These are phyloP conservation scores for Pheucticus melanocephalus DNA, from an alignment of 2,113 vertebrate genomes.

Conservation along the genomic window DNA sequence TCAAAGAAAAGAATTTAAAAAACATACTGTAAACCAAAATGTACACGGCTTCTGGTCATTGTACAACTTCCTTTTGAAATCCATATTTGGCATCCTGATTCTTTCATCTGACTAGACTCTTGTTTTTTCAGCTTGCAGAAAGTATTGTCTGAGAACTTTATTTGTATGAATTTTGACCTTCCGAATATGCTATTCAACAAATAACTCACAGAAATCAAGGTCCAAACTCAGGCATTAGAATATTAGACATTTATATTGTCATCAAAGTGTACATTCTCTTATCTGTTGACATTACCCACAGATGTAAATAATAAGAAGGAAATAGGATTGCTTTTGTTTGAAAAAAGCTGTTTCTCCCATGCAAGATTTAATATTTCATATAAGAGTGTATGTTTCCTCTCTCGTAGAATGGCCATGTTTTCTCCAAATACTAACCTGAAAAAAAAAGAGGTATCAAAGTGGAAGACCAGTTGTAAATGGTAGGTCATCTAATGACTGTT, in stretches of 20 bases:
- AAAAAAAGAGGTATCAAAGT: constrained; percentile 46
- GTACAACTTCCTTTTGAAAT: neutral
- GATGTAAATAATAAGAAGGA: neutral
- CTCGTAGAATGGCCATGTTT: constrained; percentile 78
- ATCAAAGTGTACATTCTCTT: neutral
- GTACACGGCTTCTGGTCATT: neutral
- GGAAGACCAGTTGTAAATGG: constrained; percentile 55
- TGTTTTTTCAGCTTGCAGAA: neutral
- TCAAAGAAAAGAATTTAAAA: neutral
- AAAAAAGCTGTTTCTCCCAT: neutral
- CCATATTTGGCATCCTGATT: neutral
- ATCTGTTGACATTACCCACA: neutral
- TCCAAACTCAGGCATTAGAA: neutral
- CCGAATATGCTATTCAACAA: neutral
- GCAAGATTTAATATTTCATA: neutral
- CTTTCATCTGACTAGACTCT: neutral
- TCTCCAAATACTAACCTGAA: constrained; percentile 74
- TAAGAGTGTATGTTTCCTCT: neutral
- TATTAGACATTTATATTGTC: neutral
- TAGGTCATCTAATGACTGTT: constrained; percentile 27
- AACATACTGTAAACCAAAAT: neutral
- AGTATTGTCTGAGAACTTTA: neutral
- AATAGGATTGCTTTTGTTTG: neutral
- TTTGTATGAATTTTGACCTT: neutral
- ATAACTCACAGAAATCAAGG: neutral